phyloP scores from a whole-genome alignment of 2,113 vertebrate genomes.

The Rhinolophus sinicus region DNA sequence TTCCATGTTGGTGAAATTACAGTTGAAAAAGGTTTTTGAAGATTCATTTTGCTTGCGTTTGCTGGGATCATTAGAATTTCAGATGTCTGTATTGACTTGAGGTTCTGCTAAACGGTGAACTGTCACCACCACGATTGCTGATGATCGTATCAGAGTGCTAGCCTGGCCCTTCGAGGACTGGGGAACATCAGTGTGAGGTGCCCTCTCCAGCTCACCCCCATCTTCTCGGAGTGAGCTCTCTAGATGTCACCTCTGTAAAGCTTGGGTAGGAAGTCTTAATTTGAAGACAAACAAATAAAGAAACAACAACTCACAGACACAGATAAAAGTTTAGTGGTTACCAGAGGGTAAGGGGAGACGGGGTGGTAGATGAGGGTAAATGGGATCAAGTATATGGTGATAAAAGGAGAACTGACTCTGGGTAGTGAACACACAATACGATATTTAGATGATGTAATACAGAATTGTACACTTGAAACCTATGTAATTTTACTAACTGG shows the following conservation, averaged over 20 bases:
- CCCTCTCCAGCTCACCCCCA: rapidly evolving
- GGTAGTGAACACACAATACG: too few relatives aligned
- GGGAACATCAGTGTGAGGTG: background rate
- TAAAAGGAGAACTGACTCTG: too few relatives aligned
- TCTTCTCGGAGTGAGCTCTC: background rate
- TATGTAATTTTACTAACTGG: too few relatives aligned
- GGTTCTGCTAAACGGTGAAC: background rate
- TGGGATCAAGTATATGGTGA: too few relatives aligned
- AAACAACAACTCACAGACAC: too few relatives aligned
- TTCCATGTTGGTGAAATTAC: background rate
- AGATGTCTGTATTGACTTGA: background rate
- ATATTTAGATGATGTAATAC: too few relatives aligned
- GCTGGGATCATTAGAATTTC: background rate
- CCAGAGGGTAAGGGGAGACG: too few relatives aligned
- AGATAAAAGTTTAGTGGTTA: too few relatives aligned
- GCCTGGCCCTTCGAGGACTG: background rate
- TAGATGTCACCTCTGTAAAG: background rate
- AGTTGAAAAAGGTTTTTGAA: background rate
- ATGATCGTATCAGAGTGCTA: background rate
- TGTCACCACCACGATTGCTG: rapidly evolving
- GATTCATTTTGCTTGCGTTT: background rate
- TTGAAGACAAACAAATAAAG: background rate
- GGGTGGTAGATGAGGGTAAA: too few relatives aligned
- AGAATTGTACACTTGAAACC: too few relatives aligned
- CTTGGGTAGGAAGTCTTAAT: background rate